phyloP scores from a whole-genome alignment of 2,888 invertebrate genomes.

The Onchidella celtica region DNA sequence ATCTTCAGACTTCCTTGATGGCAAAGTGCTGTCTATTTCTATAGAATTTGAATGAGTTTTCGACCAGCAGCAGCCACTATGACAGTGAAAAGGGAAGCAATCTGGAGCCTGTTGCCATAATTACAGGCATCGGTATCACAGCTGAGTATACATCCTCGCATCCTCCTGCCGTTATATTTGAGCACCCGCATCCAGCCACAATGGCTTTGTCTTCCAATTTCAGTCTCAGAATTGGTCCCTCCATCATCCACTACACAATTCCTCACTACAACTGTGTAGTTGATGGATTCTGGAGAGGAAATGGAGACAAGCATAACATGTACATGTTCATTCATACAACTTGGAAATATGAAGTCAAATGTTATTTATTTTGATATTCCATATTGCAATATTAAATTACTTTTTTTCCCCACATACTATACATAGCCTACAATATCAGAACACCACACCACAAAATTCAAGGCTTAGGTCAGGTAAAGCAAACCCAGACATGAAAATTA shows the following conservation, averaged over 20 bases:
- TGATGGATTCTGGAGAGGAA: conserved; percentile 71
- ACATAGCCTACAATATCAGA: too few relatives aligned
- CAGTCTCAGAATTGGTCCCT: conserved; percentile 96
- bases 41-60: too few relatives aligned
- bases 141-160: conserved; percentile 95
- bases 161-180: conserved; percentile 93
- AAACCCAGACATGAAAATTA: too few relatives aligned
- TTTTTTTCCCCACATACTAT: too few relatives aligned
- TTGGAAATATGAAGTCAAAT: background rate
- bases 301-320: background rate
- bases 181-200: conserved; percentile 96
- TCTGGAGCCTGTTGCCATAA: conserved; percentile 31
- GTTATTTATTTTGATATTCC: too few relatives aligned
- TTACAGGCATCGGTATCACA: conserved; percentile 97
- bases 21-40: too few relatives aligned
- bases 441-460: too few relatives aligned
- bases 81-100: background rate
- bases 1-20: too few relatives aligned
- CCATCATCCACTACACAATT: conserved; percentile 97
- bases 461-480: too few relatives aligned
- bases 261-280: conserved; percentile 91
- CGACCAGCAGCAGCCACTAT: background rate
- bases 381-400: too few relatives aligned
- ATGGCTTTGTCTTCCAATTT: conserved; percentile 97
- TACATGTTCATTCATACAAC: background rate